Conservation (phyloP, 2,888 invertebrate genomes). For the Phragmatobia fuliginosa region DNA sequence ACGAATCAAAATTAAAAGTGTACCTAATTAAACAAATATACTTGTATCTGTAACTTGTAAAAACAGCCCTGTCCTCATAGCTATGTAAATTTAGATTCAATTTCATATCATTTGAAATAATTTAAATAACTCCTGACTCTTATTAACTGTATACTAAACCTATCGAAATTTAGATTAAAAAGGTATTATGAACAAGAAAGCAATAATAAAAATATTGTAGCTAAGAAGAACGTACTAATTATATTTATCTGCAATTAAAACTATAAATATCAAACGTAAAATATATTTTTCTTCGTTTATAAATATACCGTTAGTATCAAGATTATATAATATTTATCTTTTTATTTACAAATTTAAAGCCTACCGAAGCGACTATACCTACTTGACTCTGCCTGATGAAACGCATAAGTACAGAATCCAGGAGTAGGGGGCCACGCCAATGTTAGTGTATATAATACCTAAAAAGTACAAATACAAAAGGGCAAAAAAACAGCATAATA, state of each 20-base stretch:
- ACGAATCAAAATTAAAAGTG: no score
- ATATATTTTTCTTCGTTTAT: constrained; percentile 52
- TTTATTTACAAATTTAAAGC: no score
- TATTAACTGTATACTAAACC: constrained; percentile 18
- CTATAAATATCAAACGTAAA: constrained; percentile 38
- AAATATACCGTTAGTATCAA: constrained; percentile 51
- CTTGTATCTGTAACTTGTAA: no score
- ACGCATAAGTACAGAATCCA: no score
- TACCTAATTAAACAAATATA: no score
- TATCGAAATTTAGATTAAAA: neutral
- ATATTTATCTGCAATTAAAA: constrained; percentile 46
- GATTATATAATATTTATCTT: no score
- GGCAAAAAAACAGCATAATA: constrained; percentile 49
- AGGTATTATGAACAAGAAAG: neutral
- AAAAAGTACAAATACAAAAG: constrained; percentile 54
- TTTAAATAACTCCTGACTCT: constrained; percentile 21
- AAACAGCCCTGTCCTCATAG: constrained; percentile 37
- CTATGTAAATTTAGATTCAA: constrained; percentile 22
- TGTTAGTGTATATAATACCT: no score
- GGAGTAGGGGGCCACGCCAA: no score
- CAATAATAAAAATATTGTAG: constrained; percentile 17
- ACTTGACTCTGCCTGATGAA: no score
- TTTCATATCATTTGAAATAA: constrained; percentile 23
- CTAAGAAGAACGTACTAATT: constrained; percentile 35
- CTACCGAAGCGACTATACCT: no score